These are phyloP conservation scores for Heliconius congener DNA, from an alignment of 1,140 invertebrate species.

Conservation along the genomic window DNA sequence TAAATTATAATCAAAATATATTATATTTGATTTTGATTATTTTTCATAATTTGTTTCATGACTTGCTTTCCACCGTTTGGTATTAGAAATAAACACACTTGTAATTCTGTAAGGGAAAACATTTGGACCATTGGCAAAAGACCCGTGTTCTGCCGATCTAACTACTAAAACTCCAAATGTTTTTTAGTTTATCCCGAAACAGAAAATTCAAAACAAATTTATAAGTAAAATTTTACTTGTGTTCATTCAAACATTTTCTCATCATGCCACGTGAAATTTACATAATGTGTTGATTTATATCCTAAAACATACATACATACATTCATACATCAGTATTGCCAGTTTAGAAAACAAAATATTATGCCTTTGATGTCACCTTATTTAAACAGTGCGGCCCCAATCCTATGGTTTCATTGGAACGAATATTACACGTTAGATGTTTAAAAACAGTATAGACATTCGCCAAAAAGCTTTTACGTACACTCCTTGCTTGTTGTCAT, in stretches of 20 bases:
- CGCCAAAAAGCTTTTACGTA: conserved; percentile 14
- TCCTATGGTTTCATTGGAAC: conserved; percentile 22
- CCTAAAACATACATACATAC: neutral
- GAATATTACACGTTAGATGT: conserved; percentile 29
- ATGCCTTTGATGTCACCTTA: conserved; percentile 39
- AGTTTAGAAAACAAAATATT: conserved; percentile 28
- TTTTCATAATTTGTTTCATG: no score
- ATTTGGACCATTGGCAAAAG: no score
- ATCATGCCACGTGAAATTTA: neutral
- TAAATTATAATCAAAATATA: no score
- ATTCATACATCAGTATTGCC: conserved; percentile 20
- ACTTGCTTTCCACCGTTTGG: no score
- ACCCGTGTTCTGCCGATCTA: no score
- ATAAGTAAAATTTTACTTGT: no score
- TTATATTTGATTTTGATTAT: no score
- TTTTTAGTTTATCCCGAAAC: no score
- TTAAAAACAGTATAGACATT: conserved; percentile 28
- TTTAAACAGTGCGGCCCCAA: conserved; percentile 32
- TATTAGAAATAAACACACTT: no score
- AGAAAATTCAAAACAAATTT: no score
- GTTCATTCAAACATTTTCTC: neutral
- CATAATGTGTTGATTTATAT: neutral
- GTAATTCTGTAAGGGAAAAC: no score
- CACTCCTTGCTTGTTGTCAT: conserved; percentile 29
- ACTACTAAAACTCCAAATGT: no score